Base-by-base conservation (phyloP, 2,797 vertebrate species). In the Hapalemur alaotrensis region DNA sequence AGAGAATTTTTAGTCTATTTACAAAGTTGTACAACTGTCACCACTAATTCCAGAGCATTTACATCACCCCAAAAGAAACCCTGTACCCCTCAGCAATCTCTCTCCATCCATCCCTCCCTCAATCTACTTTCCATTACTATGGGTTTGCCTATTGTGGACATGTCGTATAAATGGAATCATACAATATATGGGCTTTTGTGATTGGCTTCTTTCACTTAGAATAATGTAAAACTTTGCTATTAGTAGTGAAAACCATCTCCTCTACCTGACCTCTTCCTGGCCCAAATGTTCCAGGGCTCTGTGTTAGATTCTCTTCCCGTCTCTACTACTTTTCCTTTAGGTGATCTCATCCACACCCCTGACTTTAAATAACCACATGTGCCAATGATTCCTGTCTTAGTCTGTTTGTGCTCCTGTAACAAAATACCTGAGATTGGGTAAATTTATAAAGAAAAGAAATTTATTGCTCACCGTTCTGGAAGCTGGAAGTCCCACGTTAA, bases 1-100 rank as follows among this genome's bases (percentile, higher is more conserved):
- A 95, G 90, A 89, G 63, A 86, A 63, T 70, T 96, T 86, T 90
- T 80, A 90, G 15, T 80, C 23, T 83, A 76, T 41, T 92, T 38
- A 79, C n/a, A 86, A 57, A 10, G 43, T 73, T 95, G 57, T 89
- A 73, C 65, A 91, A 41, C 81, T 50, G 41, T 59, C 48, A 79
- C 30, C 73, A 8, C 57, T 73, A 85, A 82, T 86, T 89, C 69
- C 57, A 89, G 61, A 86, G 15, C 8, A 65, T 79, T 92, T 86
- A 73, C 46, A 86, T 89, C 41, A 72, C 18, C 57, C 32, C 11
- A 17, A n/a, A 75, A 83, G 67, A 81, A 93, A 81, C 17, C 48
- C 61, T 28, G 5, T 30, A 48, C 23, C 72, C 50, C 32, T 59
- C 20, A 94, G 75, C 63, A 79, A 59, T 75, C 30, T 73, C 46